Conservation (phyloP, 1,140 invertebrate genomes). For the Drosophila nasuta region DNA sequence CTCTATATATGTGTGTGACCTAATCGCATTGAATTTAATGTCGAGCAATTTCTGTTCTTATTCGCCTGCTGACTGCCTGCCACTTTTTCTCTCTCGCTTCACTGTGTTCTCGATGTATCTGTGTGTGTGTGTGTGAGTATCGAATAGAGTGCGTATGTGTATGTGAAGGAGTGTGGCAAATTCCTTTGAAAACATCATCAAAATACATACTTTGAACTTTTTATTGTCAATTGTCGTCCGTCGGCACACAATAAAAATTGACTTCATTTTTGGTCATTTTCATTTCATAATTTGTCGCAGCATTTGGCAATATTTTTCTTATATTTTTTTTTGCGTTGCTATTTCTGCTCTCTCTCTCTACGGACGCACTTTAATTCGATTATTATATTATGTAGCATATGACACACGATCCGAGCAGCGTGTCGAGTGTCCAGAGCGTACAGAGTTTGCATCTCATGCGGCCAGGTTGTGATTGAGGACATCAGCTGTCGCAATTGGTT, state of each 20-base stretch:
- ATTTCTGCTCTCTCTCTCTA: constrained; percentile 10
- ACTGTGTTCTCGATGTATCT: not conserved
- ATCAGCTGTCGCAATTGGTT: constrained; percentile 59
- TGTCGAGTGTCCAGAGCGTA: constrained; percentile 17
- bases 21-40: constrained; percentile 82
- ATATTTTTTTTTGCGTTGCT: not conserved
- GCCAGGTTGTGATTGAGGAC: constrained; percentile 36
- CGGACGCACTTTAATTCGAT: constrained; percentile 55
- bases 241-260: constrained; percentile 66
- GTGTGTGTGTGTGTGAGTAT: constrained; percentile 2
- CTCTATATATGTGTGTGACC: constrained; percentile 44
- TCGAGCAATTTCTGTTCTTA: constrained; percentile 66
- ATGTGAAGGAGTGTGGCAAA: constrained; percentile 36
- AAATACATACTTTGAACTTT: constrained; percentile 77
- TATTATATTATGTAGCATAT: constrained; percentile 32
- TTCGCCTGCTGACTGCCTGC: constrained; percentile 34
- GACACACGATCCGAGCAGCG: constrained; percentile 1
- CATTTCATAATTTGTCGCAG: constrained; percentile 75
- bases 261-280: constrained; percentile 74
- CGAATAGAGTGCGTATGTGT: not conserved
- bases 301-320: constrained; percentile 20
- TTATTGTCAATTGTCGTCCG: constrained; percentile 71
- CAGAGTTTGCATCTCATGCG: constrained; percentile 13
- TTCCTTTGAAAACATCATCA: constrained; percentile 70
- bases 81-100: constrained; percentile 17